A percentile compares a stretch with the other conserved stretches of the same genome.
Evolutionary conservation across 30 jellyfish, hydroid and myxozoan genomes (phyloP).

Genomic region (Mastigias papua): DNA sequence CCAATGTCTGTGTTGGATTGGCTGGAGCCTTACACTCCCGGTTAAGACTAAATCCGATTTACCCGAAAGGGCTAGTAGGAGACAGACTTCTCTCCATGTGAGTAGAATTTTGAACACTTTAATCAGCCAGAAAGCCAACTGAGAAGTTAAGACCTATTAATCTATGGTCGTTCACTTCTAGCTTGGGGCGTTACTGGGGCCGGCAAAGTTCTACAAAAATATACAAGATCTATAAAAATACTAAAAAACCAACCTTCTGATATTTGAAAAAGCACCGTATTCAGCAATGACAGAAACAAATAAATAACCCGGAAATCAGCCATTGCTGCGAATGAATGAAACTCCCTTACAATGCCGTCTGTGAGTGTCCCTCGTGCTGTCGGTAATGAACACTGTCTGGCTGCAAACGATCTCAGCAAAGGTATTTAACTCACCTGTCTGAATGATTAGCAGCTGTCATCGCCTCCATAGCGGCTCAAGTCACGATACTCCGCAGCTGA

Average conservation of each 20-base stretch:
- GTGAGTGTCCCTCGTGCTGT: neutral
- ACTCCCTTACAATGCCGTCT: neutral
- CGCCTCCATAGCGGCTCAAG: conserved; percentile 52
- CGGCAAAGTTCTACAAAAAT: too few relatives aligned
- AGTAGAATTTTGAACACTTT: too few relatives aligned
- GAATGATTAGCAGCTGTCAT: conserved; percentile 64
- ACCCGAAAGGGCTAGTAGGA: too few relatives aligned
- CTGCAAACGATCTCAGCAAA: neutral
- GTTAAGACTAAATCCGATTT: too few relatives aligned
- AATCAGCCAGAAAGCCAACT: too few relatives aligned
- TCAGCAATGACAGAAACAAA: neutral
- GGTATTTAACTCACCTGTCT: conserved; percentile 9
- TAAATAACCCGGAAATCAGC: neutral
- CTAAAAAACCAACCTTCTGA: neutral
- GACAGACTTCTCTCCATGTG: too few relatives aligned
- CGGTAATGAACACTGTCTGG: conserved; percentile 17
- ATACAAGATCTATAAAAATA: too few relatives aligned
- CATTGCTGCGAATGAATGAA: neutral
- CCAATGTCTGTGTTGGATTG: too few relatives aligned
- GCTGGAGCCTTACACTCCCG: too few relatives aligned
- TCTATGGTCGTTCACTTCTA: too few relatives aligned
- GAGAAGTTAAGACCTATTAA: too few relatives aligned
- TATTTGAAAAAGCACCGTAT: neutral
- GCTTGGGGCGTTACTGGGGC: too few relatives aligned
- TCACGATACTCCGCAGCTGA: neutral